Conservation (phyloP, 2,113 vertebrate species). For the Beaufortia kweichowensis region DNA sequence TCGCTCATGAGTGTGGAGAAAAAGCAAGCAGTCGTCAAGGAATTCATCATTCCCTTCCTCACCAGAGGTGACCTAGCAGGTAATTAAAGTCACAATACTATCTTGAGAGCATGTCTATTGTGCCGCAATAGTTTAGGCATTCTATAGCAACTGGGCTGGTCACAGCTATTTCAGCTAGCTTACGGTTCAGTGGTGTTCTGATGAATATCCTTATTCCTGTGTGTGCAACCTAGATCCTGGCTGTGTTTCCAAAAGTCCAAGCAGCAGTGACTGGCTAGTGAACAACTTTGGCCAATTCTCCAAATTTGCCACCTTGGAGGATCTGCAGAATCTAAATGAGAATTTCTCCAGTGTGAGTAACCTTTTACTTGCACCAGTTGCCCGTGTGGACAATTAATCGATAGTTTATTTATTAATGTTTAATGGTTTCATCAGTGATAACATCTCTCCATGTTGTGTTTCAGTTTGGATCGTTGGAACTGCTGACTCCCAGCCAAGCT, state of each 20-base stretch:
- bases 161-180: neutral
- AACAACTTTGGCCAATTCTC: slow-evolving; percentile 58
- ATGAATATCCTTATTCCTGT: neutral
- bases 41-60: slow-evolving; percentile 62
- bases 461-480: slow-evolving; percentile 29
- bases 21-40: slow-evolving; percentile 47
- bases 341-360: slow-evolving; percentile 61
- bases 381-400: neutral
- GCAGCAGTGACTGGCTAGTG: slow-evolving; percentile 50
- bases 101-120: too few species aligned
- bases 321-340: slow-evolving; percentile 57
- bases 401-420: too few species aligned
- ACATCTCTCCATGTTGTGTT: neutral
- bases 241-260: slow-evolving; percentile 43
- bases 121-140: too few species aligned
- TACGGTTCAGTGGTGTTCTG: neutral
- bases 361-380: neutral
- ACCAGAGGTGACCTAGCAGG: slow-evolving; percentile 52
- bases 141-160: neutral
- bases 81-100: slow-evolving; percentile 13
- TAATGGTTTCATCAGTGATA: neutral
- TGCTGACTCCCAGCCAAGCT: slow-evolving; percentile 56
- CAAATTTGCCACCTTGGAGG: slow-evolving; percentile 40
- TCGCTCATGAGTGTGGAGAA: slow-evolving; percentile 44
- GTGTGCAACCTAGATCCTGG: slow-evolving; percentile 52